A percentile compares a stretch with the other conserved stretches of the same genome.
Evolutionary conservation across 2,113 vertebrate genomes (phyloP).

Genomic region (Centropus unirufus): DNA sequence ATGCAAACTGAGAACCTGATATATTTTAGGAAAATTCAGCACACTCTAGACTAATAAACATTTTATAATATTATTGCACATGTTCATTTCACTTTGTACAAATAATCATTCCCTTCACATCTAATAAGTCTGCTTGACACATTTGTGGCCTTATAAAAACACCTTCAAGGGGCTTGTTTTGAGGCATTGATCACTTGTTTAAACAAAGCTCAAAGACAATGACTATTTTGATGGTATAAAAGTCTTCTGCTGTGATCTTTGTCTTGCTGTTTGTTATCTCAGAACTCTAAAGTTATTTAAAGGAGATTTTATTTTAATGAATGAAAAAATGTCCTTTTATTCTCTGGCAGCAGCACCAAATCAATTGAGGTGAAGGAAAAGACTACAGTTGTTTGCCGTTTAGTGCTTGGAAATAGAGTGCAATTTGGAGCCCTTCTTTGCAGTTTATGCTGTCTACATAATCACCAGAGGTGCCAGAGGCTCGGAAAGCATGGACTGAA

Average conservation of each 20-base stretch:
- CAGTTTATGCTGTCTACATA: not conserved
- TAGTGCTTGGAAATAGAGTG: not conserved
- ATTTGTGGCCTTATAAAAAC: slow-evolving; percentile 85
- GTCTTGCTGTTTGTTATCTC: slow-evolving; percentile 69
- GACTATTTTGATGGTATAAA: slow-evolving; percentile 71
- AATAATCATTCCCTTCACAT: slow-evolving; percentile 88
- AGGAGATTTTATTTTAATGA: slow-evolving; percentile 66
- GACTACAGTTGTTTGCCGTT: not conserved
- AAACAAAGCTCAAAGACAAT: slow-evolving; percentile 76
- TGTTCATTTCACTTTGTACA: slow-evolving; percentile 87
- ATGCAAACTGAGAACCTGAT: slow-evolving; percentile 88
- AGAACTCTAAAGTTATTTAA: slow-evolving; percentile 70
- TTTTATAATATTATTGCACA: slow-evolving; percentile 89
- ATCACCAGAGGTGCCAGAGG: not conserved
- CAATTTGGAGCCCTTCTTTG: not conserved
- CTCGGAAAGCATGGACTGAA: not conserved
- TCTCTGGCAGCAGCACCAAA: slow-evolving; percentile 64
- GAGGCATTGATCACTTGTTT: slow-evolving; percentile 83
- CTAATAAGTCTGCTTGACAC: slow-evolving; percentile 89
- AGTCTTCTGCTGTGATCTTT: slow-evolving; percentile 71
- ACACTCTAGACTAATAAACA: slow-evolving; percentile 89
- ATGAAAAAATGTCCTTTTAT: slow-evolving; percentile 59
- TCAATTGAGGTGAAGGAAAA: slow-evolving; percentile 72
- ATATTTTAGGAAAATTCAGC: slow-evolving; percentile 89
- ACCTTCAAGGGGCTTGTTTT: slow-evolving; percentile 81